phyloP scores from a whole-genome alignment of 2,797 vertebrate genomes.

The Trachurus trachurus region DNA sequence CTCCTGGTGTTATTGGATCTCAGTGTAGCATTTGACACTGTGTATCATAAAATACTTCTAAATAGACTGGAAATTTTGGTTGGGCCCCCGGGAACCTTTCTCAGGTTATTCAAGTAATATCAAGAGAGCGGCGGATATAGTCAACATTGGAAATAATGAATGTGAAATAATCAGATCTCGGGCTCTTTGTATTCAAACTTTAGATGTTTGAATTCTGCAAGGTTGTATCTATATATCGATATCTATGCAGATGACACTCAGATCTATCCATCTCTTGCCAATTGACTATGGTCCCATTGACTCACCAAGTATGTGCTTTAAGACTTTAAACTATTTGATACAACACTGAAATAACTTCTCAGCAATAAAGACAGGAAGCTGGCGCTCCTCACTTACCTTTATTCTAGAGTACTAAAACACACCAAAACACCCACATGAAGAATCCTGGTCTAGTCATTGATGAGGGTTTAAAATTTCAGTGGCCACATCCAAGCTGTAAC shows the following conservation, averaged over 20 bases:
- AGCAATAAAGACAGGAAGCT: no score
- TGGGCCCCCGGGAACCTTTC: no score
- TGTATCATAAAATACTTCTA: background rate
- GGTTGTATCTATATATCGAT: background rate
- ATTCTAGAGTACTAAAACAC: no score
- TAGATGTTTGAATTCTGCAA: background rate
- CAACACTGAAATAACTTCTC: no score
- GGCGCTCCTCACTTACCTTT: no score
- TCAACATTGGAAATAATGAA: background rate
- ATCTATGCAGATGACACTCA: background rate
- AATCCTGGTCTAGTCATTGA: no score
- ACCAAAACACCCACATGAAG: no score
- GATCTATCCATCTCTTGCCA: background rate
- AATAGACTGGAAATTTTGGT: background rate
- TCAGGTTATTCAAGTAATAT: background rate
- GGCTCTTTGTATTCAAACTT: background rate
- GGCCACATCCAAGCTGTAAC: no score
- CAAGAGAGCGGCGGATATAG: background rate
- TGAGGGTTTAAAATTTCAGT: no score
- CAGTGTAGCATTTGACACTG: background rate
- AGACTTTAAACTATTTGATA: no score
- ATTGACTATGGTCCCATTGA: background rate
- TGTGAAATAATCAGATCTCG: conserved; percentile 2
- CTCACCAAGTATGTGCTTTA: background rate
- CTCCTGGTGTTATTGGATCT: background rate